A percentile compares a stretch with the other conserved stretches of the same genome.
These are phyloP conservation scores for Hedychridium roseum DNA, from an alignment of 2,888 invertebrate species.

Conservation along the genomic window DNA sequence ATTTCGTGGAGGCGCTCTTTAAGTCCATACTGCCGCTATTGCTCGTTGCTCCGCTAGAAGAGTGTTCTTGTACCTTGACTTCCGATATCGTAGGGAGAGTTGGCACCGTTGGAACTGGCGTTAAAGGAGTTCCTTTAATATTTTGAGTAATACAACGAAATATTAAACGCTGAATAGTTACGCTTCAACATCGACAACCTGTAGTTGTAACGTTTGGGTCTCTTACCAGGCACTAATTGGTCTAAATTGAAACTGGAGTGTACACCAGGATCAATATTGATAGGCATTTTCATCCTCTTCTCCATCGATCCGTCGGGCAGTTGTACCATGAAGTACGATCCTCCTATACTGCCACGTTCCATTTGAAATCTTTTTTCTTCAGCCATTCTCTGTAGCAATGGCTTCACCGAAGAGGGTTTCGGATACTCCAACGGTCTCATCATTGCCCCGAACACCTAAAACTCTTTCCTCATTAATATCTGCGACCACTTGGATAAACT, in stretches of 20 bases:
- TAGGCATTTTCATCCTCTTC: conserved; percentile 85
- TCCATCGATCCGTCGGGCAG: conserved; percentile 92
- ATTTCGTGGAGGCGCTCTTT: conserved; percentile 51
- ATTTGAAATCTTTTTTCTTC: conserved; percentile 91
- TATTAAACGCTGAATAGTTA: no score
- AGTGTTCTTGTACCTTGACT: conserved; percentile 75
- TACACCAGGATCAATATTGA: conserved; percentile 93
- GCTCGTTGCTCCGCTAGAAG: conserved; percentile 68
- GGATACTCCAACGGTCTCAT: conserved; percentile 84
- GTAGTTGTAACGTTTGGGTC: not conserved
- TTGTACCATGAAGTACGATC: conserved; percentile 87
- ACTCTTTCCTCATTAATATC: conserved; percentile 5
- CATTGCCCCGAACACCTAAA: conserved; percentile 76
- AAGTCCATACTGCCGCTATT: conserved; percentile 63
- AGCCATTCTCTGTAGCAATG: conserved; percentile 89
- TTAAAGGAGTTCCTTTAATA: conserved; percentile 72
- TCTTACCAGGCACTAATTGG: conserved; percentile 73
- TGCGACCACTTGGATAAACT: not conserved
- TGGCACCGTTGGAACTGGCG: conserved; percentile 83
- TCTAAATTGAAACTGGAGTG: conserved; percentile 92
- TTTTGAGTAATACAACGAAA: conserved; percentile 29
- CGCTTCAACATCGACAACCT: no score
- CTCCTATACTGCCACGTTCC: conserved; percentile 89
- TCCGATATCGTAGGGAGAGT: conserved; percentile 91
- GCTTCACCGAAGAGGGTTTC: conserved; percentile 78